Evolutionary conservation across 2,797 vertebrate genomes (phyloP), one percentile per base, ranked within the genome.

Genomic region (Botia almorhae): DNA sequence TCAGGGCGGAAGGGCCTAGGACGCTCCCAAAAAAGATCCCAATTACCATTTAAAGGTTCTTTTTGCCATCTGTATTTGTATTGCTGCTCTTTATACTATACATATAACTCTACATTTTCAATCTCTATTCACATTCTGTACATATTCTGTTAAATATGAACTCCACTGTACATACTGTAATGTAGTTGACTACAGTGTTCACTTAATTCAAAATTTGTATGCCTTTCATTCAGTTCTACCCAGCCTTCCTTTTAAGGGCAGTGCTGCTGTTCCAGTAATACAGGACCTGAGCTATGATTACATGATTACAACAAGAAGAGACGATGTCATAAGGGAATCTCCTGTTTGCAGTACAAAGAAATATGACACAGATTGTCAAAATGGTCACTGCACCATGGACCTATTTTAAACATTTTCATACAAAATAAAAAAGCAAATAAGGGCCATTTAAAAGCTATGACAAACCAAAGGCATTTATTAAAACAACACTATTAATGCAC

Each of bases 301-400:
- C 46, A 67, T 93, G 92, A 0, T 97, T 97, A 83, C 95, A 98
- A 70, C 89, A 4, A 0, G 96, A 95, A 0, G 96, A 95, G 13
- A 96, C 95, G 60, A 95, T 78, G 23, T 93, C 96, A 98, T 93
- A 74, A 98, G 93, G 0, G 86, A 80, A 87, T 98, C 96, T 39
- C 95, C 96, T 0, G 96, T 98, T 91, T 98, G 96, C 96, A 97
- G 78, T 51, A 55, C 7, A 73, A 64, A 74, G 63, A 80, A 46
- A 81, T 2, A 71, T 4, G 7, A 63, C 56, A 39, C 21, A 21
- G 33, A 58, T 33, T 2, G 29, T 70, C 14, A 39, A 36, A 36
- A 36, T 33, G 2, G 29, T 79, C 23, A 26, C 23, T 26, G 23
- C 23, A 26, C 16, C 63, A 50, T 17, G 3, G 4, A 53, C 13